Conservation (phyloP, 2,797 vertebrate species). For the Setipinna tenuifilis region DNA sequence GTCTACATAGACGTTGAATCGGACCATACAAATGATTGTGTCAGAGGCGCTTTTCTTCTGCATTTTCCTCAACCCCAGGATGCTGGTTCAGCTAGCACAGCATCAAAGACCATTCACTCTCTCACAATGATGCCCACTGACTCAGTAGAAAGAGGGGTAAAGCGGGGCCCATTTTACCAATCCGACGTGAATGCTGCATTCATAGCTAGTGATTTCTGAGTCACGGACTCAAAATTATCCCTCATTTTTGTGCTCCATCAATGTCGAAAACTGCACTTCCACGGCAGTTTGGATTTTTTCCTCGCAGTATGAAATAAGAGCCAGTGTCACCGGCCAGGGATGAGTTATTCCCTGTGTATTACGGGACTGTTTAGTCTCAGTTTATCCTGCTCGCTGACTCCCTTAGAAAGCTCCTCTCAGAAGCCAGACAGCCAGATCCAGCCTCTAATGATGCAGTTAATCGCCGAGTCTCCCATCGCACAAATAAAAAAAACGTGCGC, state of each 20-base stretch:
- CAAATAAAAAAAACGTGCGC: background rate
- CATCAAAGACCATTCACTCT: background rate
- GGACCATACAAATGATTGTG: background rate
- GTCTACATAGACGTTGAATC: background rate
- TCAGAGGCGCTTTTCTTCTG: background rate
- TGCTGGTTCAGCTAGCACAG: constrained; percentile 3
- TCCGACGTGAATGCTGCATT: background rate
- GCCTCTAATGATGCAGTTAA: background rate
- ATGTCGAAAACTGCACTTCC: background rate
- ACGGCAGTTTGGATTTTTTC: background rate
- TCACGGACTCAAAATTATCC: background rate
- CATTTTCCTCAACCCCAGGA: background rate
- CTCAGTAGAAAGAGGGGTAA: background rate
- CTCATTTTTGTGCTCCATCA: background rate
- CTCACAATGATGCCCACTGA: background rate
- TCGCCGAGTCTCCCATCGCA: background rate
- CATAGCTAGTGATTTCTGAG: background rate
- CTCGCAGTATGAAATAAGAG: background rate
- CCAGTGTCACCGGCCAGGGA: background rate
- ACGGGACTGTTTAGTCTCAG: background rate
- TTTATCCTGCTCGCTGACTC: constrained; percentile 8
- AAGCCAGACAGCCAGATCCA: background rate
- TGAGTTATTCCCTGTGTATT: background rate
- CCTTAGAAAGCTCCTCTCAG: background rate
- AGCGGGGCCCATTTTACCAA: background rate